Base-by-base conservation (phyloP, 2,113 vertebrate genomes). In the Syngnathoides biaculeatus region DNA sequence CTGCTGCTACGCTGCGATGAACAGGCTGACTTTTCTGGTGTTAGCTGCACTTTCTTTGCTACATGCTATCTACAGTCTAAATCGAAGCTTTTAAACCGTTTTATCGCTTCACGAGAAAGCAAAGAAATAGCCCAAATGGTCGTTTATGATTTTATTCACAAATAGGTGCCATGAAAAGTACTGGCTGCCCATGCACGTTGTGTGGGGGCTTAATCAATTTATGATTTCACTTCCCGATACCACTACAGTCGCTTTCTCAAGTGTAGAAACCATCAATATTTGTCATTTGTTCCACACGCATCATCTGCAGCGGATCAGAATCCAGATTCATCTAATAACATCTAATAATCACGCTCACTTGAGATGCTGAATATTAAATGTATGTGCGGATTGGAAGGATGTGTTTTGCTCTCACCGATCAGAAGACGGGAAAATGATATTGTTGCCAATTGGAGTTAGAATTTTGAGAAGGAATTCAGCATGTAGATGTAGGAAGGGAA, bases 131-230 rank as follows among this genome's bases (percentile, higher is more conserved):
- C 73, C 47, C 77, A 50, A 75, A 42, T 59, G 40, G 30, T 57
- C 56, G 48, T 69, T 35, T 65, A 78, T 78, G 74, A 79, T 73
- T 69, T 75, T 42, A 58, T 73, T 75, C n/a, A 58, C 19, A 60
- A 81, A n/a, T 68, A 67, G 52, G 43, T 62, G 39, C 40, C 57
- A 63, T 79, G 64, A 79, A 75, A 76, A 65, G 69, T 27, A 72
- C 30, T 35, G 12, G 14, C 14, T 14, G 55, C 11, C 52, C 8
- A 20, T 19, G 27, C 8, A 30, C 8, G n/a, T 56, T 30, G 24
- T 56, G 22, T 17, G 14, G 12, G 5, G 55, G 19, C 55, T 17
- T 30, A 57, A 35, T 6, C 30, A 35, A 35, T 35, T 1, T 35
- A 35, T 35, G 3, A 35, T 30, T 57, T 5, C 6, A 27, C 1